A percentile compares a stretch with the other conserved stretches of the same genome.
phyloP scores from a whole-genome alignment of 2,797 vertebrate species.

The Cephalopachus bancanus region DNA sequence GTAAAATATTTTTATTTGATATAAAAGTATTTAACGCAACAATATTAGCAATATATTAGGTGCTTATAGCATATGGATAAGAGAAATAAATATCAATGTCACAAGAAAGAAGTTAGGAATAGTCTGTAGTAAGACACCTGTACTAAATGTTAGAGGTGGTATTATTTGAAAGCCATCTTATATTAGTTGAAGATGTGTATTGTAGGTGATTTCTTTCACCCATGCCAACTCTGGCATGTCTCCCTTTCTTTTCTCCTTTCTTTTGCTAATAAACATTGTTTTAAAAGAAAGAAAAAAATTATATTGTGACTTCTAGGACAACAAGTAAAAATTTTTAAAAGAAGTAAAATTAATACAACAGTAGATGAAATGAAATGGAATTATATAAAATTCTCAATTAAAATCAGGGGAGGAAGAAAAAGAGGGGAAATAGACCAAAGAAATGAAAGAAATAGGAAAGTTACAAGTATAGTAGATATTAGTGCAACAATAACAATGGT shows the following conservation, averaged over 20 bases:
- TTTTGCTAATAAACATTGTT: too few species aligned
- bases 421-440: not conserved
- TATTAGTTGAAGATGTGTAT: not conserved
- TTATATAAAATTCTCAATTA: conserved; percentile 13
- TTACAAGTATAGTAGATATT: not conserved
- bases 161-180: not conserved
- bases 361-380: conserved; percentile 31
- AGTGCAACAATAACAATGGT: not conserved
- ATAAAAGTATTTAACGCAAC: not conserved
- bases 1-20: not conserved
- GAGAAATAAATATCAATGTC: not conserved
- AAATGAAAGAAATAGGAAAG: not conserved
- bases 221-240: too few species aligned
- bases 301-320: not conserved
- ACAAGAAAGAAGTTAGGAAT: not conserved
- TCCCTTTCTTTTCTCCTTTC: too few species aligned
- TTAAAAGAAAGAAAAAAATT: too few species aligned
- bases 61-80: not conserved
- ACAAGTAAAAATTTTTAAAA: not conserved
- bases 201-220: not conserved
- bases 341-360: not conserved
- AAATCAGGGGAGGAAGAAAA: not conserved
- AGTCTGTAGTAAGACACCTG: not conserved
- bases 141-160: not conserved
- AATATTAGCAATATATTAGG: not conserved